These are phyloP conservation scores for Gasterosteus nipponicus DNA, from an alignment of 2,113 vertebrate species.

Conservation along the genomic window DNA sequence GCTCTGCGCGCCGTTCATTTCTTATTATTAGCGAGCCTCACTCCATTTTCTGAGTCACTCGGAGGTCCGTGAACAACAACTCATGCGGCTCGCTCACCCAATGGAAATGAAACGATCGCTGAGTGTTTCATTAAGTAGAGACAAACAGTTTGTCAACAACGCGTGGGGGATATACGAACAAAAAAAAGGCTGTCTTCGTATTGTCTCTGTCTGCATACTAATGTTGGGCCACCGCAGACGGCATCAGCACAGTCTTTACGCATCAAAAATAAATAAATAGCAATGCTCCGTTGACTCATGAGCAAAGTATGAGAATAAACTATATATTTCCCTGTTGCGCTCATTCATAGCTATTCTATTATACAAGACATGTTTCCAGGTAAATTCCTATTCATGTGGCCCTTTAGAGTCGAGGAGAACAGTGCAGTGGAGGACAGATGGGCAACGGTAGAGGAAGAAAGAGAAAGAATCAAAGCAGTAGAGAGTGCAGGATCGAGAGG, in stretches of 20 bases:
- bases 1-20: slow-evolving; percentile 48
- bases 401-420: slow-evolving; percentile 3
- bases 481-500: slow-evolving; percentile 17
- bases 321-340: slow-evolving; percentile 11
- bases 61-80: slow-evolving; percentile 46
- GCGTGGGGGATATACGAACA: too few relatives aligned
- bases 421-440: background rate
- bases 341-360: slow-evolving; percentile 19
- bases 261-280: slow-evolving; percentile 52
- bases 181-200: slow-evolving; percentile 4
- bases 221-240: slow-evolving; percentile 10
- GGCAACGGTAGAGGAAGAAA: background rate
- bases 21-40: slow-evolving; percentile 45
- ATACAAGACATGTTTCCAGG: slow-evolving; percentile 13
- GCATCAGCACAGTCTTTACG: slow-evolving; percentile 46
- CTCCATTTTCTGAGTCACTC: slow-evolving; percentile 64
- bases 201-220: slow-evolving; percentile 37
- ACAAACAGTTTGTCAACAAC: slow-evolving; percentile 44
- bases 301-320: slow-evolving; percentile 46
- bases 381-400: slow-evolving; percentile 18
- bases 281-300: slow-evolving; percentile 34
- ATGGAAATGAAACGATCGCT: slow-evolving; percentile 62
- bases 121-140: slow-evolving; percentile 64
- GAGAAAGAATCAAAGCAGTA: background rate
- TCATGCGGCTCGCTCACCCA: slow-evolving; percentile 36